Percentiles rank a stretch among this genome's conserved stretches.
phyloP scores from a whole-genome alignment of 2,797 vertebrate genomes.

The Helicolenus hilgendorfi region DNA sequence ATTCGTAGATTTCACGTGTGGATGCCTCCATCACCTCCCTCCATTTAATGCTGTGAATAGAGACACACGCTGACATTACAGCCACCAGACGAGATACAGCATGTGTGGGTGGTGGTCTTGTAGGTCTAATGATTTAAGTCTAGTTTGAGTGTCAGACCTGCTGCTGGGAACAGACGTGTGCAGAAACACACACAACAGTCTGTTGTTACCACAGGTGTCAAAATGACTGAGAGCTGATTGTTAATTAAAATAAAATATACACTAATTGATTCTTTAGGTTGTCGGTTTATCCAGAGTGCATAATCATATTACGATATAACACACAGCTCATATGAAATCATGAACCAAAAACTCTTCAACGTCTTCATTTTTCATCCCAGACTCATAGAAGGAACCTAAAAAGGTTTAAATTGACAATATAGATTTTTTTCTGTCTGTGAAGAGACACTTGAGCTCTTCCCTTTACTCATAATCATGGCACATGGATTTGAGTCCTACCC shows the following conservation, averaged over 20 bases:
- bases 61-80: slow-evolving; percentile 69
- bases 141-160: slow-evolving; percentile 41
- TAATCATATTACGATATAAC: not conserved
- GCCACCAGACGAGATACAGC: not conserved
- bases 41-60: slow-evolving; percentile 78
- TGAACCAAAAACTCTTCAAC: not conserved
- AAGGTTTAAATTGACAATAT: not conserved
- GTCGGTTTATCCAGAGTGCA: not conserved
- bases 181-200: not conserved
- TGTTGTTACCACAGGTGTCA: slow-evolving; percentile 8
- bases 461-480: not conserved
- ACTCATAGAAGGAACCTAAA: not conserved
- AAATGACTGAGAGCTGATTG: slow-evolving; percentile 5
- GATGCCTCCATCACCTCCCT: slow-evolving; percentile 77
- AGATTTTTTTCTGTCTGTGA: not conserved
- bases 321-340: not conserved
- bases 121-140: slow-evolving; percentile 64
- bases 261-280: not conserved
- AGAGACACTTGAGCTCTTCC: not conserved
- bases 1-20: slow-evolving; percentile 90
- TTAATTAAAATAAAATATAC: slow-evolving; percentile 15
- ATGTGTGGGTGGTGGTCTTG: slow-evolving; percentile 19
- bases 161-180: slow-evolving; percentile 22
- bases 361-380: not conserved
- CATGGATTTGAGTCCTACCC: not conserved